A percentile compares a stretch with the other conserved stretches of the same genome.
Conservation (phyloP, 2,888 invertebrate species). For the Mechanitis mazaeus region DNA sequence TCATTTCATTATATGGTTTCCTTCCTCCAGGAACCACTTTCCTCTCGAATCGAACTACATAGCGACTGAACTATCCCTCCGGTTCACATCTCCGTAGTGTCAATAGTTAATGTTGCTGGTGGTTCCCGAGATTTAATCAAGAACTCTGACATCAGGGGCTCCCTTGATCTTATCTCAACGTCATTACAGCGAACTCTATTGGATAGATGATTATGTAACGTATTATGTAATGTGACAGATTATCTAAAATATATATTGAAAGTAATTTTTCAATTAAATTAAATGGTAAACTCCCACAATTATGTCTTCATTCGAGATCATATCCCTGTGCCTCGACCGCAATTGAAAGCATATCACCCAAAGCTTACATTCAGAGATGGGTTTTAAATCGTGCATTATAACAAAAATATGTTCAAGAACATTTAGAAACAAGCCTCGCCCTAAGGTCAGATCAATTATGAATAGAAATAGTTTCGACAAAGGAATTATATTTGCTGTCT, state of each 20-base stretch:
- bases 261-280: no score
- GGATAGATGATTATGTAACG: no score
- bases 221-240: no score
- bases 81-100: constrained; percentile 43
- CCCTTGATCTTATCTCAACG: constrained; percentile 41
- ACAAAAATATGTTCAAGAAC: constrained; percentile 14
- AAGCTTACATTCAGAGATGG: not conserved
- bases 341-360: not conserved
- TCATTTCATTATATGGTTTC: not conserved
- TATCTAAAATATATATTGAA: no score
- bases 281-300: no score
- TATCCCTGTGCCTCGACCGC: not conserved
- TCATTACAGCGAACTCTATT: no score
- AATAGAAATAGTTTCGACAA: constrained; percentile 69
- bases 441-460: constrained; percentile 56
- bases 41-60: no score
- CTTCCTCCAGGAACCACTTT: not conserved
- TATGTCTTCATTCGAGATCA: not conserved
- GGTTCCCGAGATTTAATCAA: constrained; percentile 35
- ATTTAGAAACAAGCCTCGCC: constrained; percentile 24
- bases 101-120: constrained; percentile 38
- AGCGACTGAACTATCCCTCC: constrained; percentile 37
- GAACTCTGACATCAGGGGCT: constrained; percentile 52
- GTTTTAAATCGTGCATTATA: constrained; percentile 7
- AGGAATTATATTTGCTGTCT: constrained; percentile 50